Conservation (phyloP, 2,113 vertebrate species). For the Phylloscopus whistleri region DNA sequence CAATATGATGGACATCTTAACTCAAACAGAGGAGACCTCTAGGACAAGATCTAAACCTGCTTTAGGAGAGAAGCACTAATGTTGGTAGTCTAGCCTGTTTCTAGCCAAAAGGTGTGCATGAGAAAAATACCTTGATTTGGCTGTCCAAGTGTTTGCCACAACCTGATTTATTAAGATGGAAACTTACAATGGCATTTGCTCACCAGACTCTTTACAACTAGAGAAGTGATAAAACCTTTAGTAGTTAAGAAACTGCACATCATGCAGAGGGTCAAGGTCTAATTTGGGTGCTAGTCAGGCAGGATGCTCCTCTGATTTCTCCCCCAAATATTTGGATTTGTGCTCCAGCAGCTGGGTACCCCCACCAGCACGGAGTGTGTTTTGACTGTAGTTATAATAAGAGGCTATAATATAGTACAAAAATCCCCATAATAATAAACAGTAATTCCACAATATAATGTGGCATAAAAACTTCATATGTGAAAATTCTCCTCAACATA, state of each 20-base stretch:
- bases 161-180: neutral
- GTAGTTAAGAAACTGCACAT: neutral
- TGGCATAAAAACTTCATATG: neutral
- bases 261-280: neutral
- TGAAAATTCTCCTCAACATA: neutral
- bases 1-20: no score
- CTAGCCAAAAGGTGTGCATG: neutral
- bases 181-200: rapidly evolving
- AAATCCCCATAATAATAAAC: neutral
- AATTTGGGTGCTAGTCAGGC: neutral
- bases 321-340: neutral
- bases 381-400: neutral
- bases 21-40: neutral
- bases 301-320: neutral
- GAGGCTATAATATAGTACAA: neutral
- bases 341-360: neutral
- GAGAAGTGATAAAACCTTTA: neutral
- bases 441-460: neutral
- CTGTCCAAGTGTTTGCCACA: neutral
- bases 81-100: neutral
- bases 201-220: neutral
- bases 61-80: neutral
- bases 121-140: neutral
- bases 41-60: neutral
- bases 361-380: neutral